These are phyloP conservation scores for Diorhabda elongata DNA, from an alignment of 1,140 invertebrate species.

Conservation along the genomic window DNA sequence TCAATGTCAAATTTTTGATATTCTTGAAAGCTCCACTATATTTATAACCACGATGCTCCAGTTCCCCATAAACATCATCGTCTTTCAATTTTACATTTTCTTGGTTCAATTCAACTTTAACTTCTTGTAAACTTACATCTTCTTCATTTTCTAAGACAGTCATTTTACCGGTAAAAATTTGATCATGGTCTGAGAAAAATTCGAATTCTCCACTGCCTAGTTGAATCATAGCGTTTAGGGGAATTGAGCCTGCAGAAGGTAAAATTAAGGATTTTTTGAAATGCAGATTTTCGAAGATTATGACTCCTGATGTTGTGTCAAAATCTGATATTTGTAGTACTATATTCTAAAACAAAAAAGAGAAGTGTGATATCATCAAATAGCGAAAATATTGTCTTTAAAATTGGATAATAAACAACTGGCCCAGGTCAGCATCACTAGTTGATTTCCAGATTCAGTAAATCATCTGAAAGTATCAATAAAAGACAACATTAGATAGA, in stretches of 20 bases:
- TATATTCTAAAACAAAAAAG: conserved; percentile 10
- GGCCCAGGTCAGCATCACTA: too few species aligned
- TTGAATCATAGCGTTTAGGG: conserved; percentile 80
- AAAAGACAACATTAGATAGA: too few species aligned
- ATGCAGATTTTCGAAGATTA: conserved; percentile 83
- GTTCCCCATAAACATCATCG: conserved; percentile 89
- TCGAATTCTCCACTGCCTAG: conserved; percentile 81
- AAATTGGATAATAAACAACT: too few species aligned
- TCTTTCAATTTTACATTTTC: conserved; percentile 50
- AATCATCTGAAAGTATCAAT: too few species aligned
- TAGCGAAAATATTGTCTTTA: too few species aligned
- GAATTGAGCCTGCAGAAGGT: conserved; percentile 63
- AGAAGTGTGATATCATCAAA: too few species aligned
- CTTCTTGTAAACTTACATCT: conserved; percentile 44
- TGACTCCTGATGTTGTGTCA: conserved; percentile 31
- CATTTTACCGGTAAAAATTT: conserved; percentile 74
- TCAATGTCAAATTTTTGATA: conserved; percentile 35
- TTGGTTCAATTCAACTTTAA: conserved; percentile 46
- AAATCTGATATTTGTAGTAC: conserved; percentile 25
- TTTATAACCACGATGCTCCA: conserved; percentile 85
- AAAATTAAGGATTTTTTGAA: conserved; percentile 81
- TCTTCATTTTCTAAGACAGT: conserved; percentile 49
- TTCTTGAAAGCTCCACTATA: conserved; percentile 53
- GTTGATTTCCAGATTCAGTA: too few species aligned
- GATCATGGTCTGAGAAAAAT: conserved; percentile 64